Base-by-base conservation (phyloP, 1,140 invertebrate species). In the Drosophila varians region DNA sequence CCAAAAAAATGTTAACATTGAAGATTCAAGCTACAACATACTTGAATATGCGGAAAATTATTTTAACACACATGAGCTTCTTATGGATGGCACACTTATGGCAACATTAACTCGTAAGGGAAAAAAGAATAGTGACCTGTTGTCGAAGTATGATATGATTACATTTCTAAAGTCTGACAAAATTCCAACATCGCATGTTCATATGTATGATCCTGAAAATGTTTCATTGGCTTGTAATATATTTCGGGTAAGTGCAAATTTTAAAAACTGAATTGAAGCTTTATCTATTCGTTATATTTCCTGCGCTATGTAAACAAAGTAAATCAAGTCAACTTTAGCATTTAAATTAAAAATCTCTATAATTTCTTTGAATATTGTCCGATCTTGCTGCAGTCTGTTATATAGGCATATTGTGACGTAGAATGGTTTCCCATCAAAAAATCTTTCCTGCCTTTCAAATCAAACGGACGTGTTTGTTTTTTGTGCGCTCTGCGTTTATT, bases 141-240 rank as follows among this genome's bases (percentile, higher is more conserved):
- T 98, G 23, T 95, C 96, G 0, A 98, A 98, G 84, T 96, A 96
- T 79, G 97, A 99, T 90, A 98, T 99, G 97, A 94, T 98, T 1
- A 95, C 94, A 0, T 98, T 95, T 91, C 96, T 96, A 72, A 97
- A 97, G 90, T 95, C 94, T 21, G 96, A 95, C 51, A 94, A 95
- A 36, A 99, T 99, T 77, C 96, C 97, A 1, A 98, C 96, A 56
- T 98, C 97, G 0, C 97, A 99, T 91, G 96, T 98, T 84, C 97
- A 98, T 80, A 94, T 99, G 92, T 98, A 98, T 91, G 98, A 99
- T 92, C 96, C 97, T 0, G 97, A 99, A 79, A 98, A 98, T 90
- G 94, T 98, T 12, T 95, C 95, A 40, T 93, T 98, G 1, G 96
- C 97, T 3, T 98, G 97, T 84, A 95, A 94, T 62, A 96, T 98